Percentiles rank a stretch among this genome's conserved stretches.
Conservation (phyloP, 2,888 invertebrate genomes). For the Ditula angustiorana region DNA sequence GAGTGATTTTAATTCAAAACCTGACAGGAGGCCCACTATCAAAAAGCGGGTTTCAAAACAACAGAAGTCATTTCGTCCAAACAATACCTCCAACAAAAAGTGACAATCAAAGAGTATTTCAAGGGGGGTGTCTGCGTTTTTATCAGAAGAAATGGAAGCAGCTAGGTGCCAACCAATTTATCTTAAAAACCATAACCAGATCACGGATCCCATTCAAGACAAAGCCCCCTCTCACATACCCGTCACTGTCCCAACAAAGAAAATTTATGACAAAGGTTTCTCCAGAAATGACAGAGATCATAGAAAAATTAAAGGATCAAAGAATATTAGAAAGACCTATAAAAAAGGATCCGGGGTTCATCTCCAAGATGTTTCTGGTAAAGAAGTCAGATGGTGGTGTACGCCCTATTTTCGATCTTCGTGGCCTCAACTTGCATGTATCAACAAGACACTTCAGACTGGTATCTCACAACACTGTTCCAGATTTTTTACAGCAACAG, state of each 20-base stretch:
- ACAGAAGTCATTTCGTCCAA: not conserved
- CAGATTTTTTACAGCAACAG: not conserved
- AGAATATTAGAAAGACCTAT: not conserved
- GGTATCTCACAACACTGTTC: not conserved
- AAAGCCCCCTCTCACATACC: not conserved
- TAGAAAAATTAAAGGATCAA: not conserved
- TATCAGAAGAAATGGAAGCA: not conserved
- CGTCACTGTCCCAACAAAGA: not conserved
- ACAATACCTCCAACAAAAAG: too few relatives aligned
- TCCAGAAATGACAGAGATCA: not conserved
- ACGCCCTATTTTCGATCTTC: not conserved
- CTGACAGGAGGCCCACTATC: too few relatives aligned
- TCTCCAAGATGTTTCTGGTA: not conserved
- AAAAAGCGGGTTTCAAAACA: too few relatives aligned
- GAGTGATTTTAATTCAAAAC: too few relatives aligned
- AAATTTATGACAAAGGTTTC: not conserved
- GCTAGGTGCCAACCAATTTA: conserved; percentile 1
- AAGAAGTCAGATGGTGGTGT: not conserved
- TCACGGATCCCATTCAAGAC: not conserved
- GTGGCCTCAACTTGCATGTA: not conserved
- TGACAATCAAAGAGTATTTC: not conserved
- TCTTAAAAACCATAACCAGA: not conserved
- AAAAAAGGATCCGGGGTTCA: not conserved
- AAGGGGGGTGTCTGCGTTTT: not conserved
- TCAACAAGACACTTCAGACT: not conserved